phyloP scores from a whole-genome alignment of 2,888 invertebrate species.

The Lutraria lutraria region DNA sequence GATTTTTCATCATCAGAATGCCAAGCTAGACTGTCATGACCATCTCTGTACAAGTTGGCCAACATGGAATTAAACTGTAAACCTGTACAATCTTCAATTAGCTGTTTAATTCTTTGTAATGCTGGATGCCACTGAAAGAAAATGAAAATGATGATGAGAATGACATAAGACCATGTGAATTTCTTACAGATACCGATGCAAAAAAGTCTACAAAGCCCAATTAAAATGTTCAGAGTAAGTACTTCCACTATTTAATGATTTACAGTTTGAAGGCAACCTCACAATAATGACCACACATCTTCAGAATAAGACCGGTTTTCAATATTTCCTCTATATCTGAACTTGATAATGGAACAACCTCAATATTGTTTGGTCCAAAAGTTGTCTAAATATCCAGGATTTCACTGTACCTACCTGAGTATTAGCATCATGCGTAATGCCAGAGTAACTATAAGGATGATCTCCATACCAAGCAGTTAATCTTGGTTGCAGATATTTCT shows the following conservation, averaged over 20 bases:
- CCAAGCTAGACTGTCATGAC: conserved; percentile 87
- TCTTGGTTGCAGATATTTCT: conserved; percentile 85
- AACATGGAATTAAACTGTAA: conserved; percentile 87
- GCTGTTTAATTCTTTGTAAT: conserved; percentile 80
- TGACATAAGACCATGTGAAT: no score
- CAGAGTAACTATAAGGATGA: conserved; percentile 87
- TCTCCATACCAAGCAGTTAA: conserved; percentile 88
- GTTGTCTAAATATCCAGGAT: no score
- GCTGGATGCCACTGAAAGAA: conserved; percentile 83
- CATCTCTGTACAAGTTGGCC: conserved; percentile 87
- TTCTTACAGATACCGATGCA: no score
- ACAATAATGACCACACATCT: no score
- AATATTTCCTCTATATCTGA: no score
- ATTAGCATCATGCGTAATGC: conserved; percentile 81
- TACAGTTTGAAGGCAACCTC: no score
- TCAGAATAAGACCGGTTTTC: no score
- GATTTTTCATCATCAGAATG: conserved; percentile 87
- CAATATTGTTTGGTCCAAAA: no score
- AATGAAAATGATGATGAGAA: neutral
- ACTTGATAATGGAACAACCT: no score
- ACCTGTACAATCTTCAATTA: conserved; percentile 85
- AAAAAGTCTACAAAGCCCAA: no score
- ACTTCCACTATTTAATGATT: no score
- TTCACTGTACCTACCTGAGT: conserved; percentile 73
- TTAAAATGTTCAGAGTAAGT: no score